Base-by-base conservation (phyloP, 2,888 invertebrate species). In the Resseliella maxima region DNA sequence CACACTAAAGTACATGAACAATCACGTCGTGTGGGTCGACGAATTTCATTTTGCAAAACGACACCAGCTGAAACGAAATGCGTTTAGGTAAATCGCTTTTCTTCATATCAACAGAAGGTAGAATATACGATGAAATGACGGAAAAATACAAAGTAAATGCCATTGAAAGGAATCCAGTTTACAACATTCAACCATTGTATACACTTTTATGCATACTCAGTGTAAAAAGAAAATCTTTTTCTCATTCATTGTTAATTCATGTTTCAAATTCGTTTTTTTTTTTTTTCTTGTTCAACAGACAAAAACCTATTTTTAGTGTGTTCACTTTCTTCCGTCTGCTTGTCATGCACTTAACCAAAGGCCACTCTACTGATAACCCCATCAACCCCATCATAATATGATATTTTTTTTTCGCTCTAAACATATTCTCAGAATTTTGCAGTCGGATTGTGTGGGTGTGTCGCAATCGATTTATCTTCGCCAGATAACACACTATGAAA, bases 31-130 rank as follows among this genome's bases (percentile, higher is more conserved):
- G 72, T 72, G 72, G 72, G 72, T 72, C 72, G 27, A 31, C 10
- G 72, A 72, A 31, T 31, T 72, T 72, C 72, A 72, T 72, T 72
- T 72, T n/a, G 31, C 72, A 3, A 72, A 59, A 72, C 3, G 72
- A 72, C 72, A 72, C 72, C 72, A 72, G 72, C 72, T 72, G 72
- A 72, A 72, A 72, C 31, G 27, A 72, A 72, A 72, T 72, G 72
- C 72, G 72, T 72, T 41, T 72, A 72, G 72, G 72, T 72, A 31
- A 27, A 72, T 72, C 10, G 31, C 72, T 72, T 72, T 72, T 72
- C 72, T 31, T 31, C 0, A 35, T 12, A 27, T 59, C 59, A 59
- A 59, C 59, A 41, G 24, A 59, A 72, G 35, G 72, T 72, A 31
- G 72, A 72, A 72, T 72, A 15, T n/a, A n/a, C n/a, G n/a, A n/a